These are phyloP conservation scores for Ditula angustiorana DNA, from an alignment of 2,888 invertebrate species.

Conservation along the genomic window DNA sequence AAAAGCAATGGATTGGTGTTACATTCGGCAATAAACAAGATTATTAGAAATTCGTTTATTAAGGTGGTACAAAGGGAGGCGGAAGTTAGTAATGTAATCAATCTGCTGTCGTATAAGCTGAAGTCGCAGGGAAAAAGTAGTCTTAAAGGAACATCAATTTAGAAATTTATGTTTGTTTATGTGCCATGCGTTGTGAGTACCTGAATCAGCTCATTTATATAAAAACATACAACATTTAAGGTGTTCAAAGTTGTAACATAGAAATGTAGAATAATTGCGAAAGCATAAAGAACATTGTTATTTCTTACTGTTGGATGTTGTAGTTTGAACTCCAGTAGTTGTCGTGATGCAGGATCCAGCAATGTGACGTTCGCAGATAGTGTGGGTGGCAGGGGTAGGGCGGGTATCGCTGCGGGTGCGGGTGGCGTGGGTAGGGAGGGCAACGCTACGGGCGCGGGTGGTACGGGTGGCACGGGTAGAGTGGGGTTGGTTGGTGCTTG, in stretches of 20 bases:
- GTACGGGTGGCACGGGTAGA: background rate
- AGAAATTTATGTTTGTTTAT: too few relatives aligned
- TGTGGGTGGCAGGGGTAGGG: background rate
- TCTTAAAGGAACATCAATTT: too few relatives aligned
- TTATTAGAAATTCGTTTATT: too few relatives aligned
- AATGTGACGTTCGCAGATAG: background rate
- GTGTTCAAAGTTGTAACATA: background rate
- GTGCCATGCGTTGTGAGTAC: too few relatives aligned
- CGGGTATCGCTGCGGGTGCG: background rate
- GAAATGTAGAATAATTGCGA: background rate
- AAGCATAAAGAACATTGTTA: background rate
- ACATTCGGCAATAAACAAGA: too few relatives aligned
- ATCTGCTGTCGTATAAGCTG: too few relatives aligned
- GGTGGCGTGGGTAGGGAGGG: background rate
- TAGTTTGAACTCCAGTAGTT: background rate
- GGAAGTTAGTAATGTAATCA: too few relatives aligned
- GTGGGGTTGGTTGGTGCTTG: background rate
- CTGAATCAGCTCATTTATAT: too few relatives aligned
- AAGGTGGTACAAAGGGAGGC: too few relatives aligned
- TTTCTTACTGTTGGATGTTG: background rate
- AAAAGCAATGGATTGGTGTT: too few relatives aligned
- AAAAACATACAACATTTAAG: too few relatives aligned
- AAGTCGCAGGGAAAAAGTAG: too few relatives aligned
- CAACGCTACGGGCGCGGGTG: background rate
- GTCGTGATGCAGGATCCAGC: background rate